These are phyloP conservation scores for Pyrocephalus nanus DNA, from an alignment of 2,797 vertebrate species.

Conservation along the genomic window DNA sequence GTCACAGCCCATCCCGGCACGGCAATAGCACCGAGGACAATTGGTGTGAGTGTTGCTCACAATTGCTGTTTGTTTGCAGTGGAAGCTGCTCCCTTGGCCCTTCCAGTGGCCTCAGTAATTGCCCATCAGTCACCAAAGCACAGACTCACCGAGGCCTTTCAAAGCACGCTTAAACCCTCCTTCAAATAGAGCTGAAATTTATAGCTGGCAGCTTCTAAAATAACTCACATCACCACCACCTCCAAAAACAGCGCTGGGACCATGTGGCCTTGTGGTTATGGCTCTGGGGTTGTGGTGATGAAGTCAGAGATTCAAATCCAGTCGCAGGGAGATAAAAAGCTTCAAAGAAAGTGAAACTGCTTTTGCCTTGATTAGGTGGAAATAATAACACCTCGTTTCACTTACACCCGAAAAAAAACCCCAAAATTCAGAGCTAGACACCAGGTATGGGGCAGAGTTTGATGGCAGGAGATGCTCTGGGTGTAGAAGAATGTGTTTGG, in stretches of 20 bases:
- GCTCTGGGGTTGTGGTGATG: slow-evolving; percentile 62
- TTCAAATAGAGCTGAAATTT: slow-evolving; percentile 62
- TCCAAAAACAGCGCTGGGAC: slow-evolving; percentile 52
- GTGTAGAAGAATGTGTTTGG: background rate
- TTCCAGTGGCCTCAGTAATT: slow-evolving; percentile 19
- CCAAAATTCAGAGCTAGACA: background rate
- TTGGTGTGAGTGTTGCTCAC: background rate
- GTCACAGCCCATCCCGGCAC: background rate
- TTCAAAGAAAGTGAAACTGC: slow-evolving; percentile 63
- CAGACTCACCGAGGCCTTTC: background rate
- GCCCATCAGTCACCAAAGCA: background rate
- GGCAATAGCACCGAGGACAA: background rate
- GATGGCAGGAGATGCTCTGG: background rate
- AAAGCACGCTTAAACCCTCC: background rate
- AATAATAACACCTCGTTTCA: background rate
- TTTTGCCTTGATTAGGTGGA: slow-evolving; percentile 39
- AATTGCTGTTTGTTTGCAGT: slow-evolving; percentile 26
- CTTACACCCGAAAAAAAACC: background rate
- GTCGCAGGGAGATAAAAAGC: slow-evolving; percentile 54
- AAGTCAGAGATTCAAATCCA: slow-evolving; percentile 67
- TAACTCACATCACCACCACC: slow-evolving; percentile 53
- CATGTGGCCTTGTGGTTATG: slow-evolving; percentile 68
- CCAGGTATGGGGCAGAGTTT: background rate
- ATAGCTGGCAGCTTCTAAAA: slow-evolving; percentile 61
- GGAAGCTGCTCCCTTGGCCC: background rate